phyloP scores from a whole-genome alignment of 1,140 invertebrate genomes.

The Philotrypesis tridentata region DNA sequence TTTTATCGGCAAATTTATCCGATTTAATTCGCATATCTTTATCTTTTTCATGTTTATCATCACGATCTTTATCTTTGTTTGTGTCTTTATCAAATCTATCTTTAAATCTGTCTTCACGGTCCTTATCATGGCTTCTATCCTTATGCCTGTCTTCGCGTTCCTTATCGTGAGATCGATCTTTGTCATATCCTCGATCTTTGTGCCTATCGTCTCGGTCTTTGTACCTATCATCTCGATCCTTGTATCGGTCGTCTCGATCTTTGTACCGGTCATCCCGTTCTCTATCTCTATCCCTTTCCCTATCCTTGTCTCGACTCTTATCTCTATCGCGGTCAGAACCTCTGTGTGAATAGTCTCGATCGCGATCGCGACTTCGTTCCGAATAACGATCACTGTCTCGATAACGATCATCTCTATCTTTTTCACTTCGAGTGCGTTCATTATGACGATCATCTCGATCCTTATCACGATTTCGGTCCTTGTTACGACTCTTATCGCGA shows the following conservation, averaged over 20 bases:
- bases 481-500: constrained; percentile 21
- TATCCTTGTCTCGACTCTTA: constrained; percentile 34
- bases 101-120: not conserved
- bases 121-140: constrained; percentile 12
- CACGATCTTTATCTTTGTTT: constrained; percentile 26
- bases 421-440: constrained; percentile 24
- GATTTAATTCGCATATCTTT: constrained; percentile 26
- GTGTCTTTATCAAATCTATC: constrained; percentile 11
- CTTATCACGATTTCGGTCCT: constrained; percentile 39
- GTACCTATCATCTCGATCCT: constrained; percentile 27
- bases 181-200: constrained; percentile 33
- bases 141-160: constrained; percentile 30
- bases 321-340: constrained; percentile 28
- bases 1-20: constrained; percentile 8
- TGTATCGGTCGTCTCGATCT: constrained; percentile 34
- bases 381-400: constrained; percentile 37
- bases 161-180: constrained; percentile 20
- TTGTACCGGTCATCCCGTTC: constrained; percentile 41
- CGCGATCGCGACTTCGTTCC: constrained; percentile 20
- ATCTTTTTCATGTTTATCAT: constrained; percentile 38
- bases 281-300: constrained; percentile 25
- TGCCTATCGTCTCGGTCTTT: constrained; percentile 39
- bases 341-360: constrained; percentile 18
- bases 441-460: constrained; percentile 33
- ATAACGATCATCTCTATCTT: constrained; percentile 34